Base-by-base conservation (phyloP, 2,113 vertebrate species). In the Copsychus sechellarum region DNA sequence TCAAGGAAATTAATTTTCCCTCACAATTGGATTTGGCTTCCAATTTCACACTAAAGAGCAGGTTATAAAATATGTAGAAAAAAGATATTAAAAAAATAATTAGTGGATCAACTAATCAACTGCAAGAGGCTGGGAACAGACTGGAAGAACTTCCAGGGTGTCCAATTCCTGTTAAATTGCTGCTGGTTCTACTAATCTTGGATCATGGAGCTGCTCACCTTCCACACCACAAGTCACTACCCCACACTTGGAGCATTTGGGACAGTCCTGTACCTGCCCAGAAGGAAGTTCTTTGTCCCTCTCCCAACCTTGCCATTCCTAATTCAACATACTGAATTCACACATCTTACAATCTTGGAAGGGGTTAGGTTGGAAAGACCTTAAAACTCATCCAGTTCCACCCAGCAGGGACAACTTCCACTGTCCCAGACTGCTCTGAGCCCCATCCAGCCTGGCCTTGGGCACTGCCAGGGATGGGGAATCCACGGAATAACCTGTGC, bases 11-110 rank as follows among this genome's bases (percentile, higher is more conserved):
- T 93, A 96, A 95, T 95, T 94, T 95, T 16, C 34, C 56, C 60
- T 64, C 80, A 93, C 93, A 88, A 96, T 88, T 92, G 88, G 90
- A 96, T 95, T 96, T 95, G 89, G 72, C 73, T 93, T 96, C 94
- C 91, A 86, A 95, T 95, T 87, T 87, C 67, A 89, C 53, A 74
- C 45, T 90, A 47, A 96, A 94, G 93, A 11, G 6, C 40, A 69
- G 69, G 53, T 92, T 86, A 95, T 88, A 90, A 95, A 94, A 94
- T 81, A 86, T 42, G 65, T 53, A 86, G 67, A 88, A 87, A 77
- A 93, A 70, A 77, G 72, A 88, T 90, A 90, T 90, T 90, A 80
- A 91, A 95, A 85, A 92, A 92, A 93, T 73, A 88, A 94, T 94
- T 90, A 88, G 86, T 8, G 5, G 67, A 47, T 72, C 51, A 6